Evolutionary conservation across 2,888 invertebrate species (phyloP), one percentile per base, ranked within the genome.

Genomic region (Tolmerus cingulatus): DNA sequence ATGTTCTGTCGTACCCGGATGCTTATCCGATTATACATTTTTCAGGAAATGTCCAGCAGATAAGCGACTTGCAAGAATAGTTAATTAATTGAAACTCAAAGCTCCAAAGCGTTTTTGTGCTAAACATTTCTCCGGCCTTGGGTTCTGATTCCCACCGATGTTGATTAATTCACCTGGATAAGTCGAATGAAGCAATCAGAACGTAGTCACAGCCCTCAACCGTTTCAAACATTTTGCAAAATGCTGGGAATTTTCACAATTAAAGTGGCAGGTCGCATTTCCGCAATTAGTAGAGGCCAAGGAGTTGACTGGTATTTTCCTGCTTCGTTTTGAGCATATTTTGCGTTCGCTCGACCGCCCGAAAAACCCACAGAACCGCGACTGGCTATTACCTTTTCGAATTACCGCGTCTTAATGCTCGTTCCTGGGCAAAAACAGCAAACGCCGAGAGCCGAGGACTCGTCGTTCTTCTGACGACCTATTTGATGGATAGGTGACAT

Each of bases 401-500:
- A 40, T 34, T 9, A 27, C 86, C 43, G 78, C 40, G 43, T 46
- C 34, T 9, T 16, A 14, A n/a, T 86, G 34, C 27, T 40, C 55
- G 34, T 30, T 46, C 37, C 30, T 1, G 12, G 14, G 37, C 66
- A n/a, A 46, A 40, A 30, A 30, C 1, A 51, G 5, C 16, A 74
- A 46, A 46, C 19, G 8, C 9, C 23, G 74, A 74, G 46, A 74
- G 19, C 5, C 43, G 74, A 85, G 85, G 85, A 85, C 85, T 74
- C 30, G 74, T 27, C 30, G 46, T 46, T 74, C 74, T 34, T 30
- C 46, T 86, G 86, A 78, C 43, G 86, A 86, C 86, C 86, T 86
- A 86, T 86, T 78, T 57, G 78, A 78, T 78, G 78, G 78, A 78
- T 30, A 30, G 30, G 66, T 86, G 86, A 86, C 86, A 86, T 86